phyloP scores from a whole-genome alignment of 2,888 invertebrate genomes.

The Saturnia japonica region DNA sequence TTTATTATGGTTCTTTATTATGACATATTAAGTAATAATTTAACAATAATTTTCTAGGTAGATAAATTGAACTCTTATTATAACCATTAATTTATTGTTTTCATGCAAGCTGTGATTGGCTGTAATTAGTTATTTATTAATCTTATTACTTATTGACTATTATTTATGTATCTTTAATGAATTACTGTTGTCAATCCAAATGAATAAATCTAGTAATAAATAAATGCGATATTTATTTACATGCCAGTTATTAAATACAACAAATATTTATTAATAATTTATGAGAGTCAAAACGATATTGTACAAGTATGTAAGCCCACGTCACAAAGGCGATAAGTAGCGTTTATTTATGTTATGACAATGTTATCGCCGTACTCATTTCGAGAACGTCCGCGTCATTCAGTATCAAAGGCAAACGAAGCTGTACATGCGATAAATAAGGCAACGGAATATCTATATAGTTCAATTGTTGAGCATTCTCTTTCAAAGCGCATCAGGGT shows the following conservation, averaged over 20 bases:
- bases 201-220: too few species aligned
- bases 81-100: too few species aligned
- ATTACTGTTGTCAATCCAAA: too few species aligned
- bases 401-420: constrained; percentile 22
- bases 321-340: constrained; percentile 40
- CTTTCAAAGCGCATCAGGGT: too few species aligned
- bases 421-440: not conserved
- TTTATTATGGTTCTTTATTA: too few species aligned
- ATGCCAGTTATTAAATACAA: constrained; percentile 8
- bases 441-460: not conserved
- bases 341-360: constrained; percentile 21
- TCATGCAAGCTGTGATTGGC: too few species aligned
- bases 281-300: constrained; percentile 32
- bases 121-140: too few species aligned
- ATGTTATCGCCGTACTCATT: constrained; percentile 30
- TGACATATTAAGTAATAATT: too few species aligned
- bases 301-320: constrained; percentile 36
- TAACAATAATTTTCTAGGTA: too few species aligned
- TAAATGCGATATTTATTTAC: not conserved
- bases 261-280: constrained; percentile 22
- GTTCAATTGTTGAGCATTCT: not conserved
- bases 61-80: too few species aligned
- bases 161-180: too few species aligned
- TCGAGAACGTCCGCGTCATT: constrained; percentile 37
- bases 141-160: too few species aligned